Conservation (phyloP, 2,888 invertebrate species). For the Mimas tiliae region DNA sequence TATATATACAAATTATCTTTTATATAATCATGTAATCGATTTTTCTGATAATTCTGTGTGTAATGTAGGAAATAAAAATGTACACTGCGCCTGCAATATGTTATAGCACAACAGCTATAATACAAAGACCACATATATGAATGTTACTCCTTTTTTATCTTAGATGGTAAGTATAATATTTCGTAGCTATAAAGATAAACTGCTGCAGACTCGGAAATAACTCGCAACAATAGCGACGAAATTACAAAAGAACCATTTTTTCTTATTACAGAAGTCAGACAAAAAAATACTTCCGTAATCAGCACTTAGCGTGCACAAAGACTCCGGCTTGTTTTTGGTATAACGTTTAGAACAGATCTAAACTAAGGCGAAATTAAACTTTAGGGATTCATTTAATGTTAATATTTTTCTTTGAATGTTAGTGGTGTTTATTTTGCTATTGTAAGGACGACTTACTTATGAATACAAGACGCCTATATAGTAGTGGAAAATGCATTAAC, state of each 20-base stretch:
- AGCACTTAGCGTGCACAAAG: slow-evolving; percentile 13
- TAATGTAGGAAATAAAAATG: too few relatives aligned
- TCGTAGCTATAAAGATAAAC: neutral
- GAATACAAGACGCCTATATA: too few relatives aligned
- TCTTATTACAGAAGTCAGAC: slow-evolving; percentile 14
- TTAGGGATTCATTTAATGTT: neutral
- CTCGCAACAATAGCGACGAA: slow-evolving; percentile 11
- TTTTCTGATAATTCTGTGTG: too few relatives aligned
- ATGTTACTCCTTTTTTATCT: neutral
- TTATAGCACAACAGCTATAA: neutral
- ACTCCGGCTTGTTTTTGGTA: neutral
- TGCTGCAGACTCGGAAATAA: slow-evolving; percentile 5
- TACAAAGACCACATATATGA: neutral
- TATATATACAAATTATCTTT: too few relatives aligned
- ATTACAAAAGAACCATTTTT: slow-evolving; percentile 11
- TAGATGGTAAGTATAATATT: neutral
- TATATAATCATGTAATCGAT: too few relatives aligned
- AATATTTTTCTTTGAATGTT: too few relatives aligned
- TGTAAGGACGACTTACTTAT: too few relatives aligned
- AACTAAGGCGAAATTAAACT: slow-evolving; percentile 1
- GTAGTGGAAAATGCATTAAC: too few relatives aligned
- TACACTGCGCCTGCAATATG: too few relatives aligned
- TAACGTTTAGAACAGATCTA: slow-evolving; percentile 8
- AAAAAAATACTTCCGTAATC: slow-evolving; percentile 18
- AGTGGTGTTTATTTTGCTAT: too few relatives aligned